A percentile compares a stretch with the other conserved stretches of the same genome.
Evolutionary conservation across 1,140 invertebrate genomes (phyloP).

Genomic region (Oryctes rhinoceros): DNA sequence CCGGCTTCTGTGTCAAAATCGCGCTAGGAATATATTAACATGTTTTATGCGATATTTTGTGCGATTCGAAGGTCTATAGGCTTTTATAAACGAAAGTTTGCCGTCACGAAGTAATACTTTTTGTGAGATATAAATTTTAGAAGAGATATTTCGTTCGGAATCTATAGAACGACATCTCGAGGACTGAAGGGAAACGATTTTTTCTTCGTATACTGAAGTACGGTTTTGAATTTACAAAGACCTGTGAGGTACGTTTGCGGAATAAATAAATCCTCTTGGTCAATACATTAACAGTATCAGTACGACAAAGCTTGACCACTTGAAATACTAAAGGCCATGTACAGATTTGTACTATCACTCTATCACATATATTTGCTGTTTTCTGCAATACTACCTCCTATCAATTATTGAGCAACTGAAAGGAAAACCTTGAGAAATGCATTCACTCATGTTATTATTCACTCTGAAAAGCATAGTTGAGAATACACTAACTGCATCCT

Average conservation of each 20-base stretch:
- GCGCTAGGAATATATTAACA: constrained; percentile 33
- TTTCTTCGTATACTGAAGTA: background rate
- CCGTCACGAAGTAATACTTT: constrained; percentile 22
- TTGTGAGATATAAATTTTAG: constrained; percentile 25
- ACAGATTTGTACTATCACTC: too few relatives aligned
- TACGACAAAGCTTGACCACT: too few relatives aligned
- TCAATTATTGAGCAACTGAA: too few relatives aligned
- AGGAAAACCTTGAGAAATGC: too few relatives aligned
- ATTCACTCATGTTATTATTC: too few relatives aligned
- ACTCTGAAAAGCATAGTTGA: too few relatives aligned
- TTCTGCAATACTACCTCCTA: too few relatives aligned
- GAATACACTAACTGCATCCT: too few relatives aligned
- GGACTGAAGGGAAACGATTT: background rate
- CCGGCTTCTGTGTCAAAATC: constrained; percentile 31
- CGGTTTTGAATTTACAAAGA: background rate
- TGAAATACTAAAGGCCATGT: too few relatives aligned
- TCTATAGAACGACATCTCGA: background rate
- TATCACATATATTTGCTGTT: too few relatives aligned
- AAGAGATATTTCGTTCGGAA: constrained; percentile 16
- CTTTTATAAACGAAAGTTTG: constrained; percentile 33
- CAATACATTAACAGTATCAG: too few relatives aligned
- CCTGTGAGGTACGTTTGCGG: background rate
- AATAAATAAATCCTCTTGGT: too few relatives aligned
- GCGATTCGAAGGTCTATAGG: constrained; percentile 11
- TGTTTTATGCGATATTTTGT: constrained; percentile 33